A percentile compares a stretch with the other conserved stretches of the same genome.
Evolutionary conservation across 2,797 vertebrate species (phyloP).

Genomic region (Podarcis siculus): DNA sequence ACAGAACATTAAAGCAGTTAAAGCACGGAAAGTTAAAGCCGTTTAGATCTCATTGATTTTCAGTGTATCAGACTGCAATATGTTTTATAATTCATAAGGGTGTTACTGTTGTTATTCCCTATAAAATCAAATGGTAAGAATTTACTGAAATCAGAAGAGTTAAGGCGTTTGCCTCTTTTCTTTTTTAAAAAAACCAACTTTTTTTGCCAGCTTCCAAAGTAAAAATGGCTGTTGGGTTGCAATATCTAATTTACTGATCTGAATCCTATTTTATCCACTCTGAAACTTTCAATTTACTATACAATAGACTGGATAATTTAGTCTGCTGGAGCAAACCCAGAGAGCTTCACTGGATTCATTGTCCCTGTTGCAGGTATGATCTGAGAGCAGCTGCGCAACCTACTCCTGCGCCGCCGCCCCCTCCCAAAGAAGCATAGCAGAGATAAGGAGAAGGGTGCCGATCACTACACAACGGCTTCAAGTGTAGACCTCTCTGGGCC

Average conservation of each 20-base stretch:
- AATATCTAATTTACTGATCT: not conserved
- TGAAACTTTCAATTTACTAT: constrained; percentile 19
- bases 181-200: not conserved
- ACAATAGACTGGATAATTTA: not conserved
- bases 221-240: not conserved
- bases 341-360: not conserved
- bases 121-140: not conserved
- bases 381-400: not conserved
- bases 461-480: rapidly evolving
- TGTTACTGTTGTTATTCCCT: not conserved
- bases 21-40: not conserved
- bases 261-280: not conserved
- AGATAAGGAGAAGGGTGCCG: rapidly evolving
- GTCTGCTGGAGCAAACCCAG: not conserved
- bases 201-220: not conserved
- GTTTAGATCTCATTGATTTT: not conserved
- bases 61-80: not conserved
- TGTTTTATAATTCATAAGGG: not conserved
- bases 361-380: not conserved
- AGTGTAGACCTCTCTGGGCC: rapidly evolving
- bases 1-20: too few species aligned
- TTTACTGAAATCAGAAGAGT: not conserved
- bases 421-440: not conserved
- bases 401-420: not conserved
- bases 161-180: not conserved